Base-by-base conservation (phyloP, 2,113 vertebrate species). In the Protomyctophum bolini region DNA sequence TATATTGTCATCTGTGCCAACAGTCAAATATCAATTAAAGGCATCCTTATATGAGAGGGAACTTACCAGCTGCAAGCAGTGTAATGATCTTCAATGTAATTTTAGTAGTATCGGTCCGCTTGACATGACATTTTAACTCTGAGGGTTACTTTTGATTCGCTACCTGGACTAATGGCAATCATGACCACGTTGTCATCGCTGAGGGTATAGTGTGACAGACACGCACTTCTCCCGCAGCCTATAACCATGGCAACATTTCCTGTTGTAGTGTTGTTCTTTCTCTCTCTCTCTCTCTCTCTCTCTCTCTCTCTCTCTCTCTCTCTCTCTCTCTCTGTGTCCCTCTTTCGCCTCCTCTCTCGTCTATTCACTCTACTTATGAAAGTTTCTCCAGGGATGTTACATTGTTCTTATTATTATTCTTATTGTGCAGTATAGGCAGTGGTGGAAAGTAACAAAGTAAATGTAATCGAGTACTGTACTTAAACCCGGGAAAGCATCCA, bases 171-270 rank as follows among this genome's bases (percentile, higher is more conserved):
- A 9, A 9, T 33, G 15, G 45, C 10, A 7, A 56, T 59, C 47
- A 6, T 12, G 10, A 12, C 45, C 15, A 45, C 70, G 2, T 56
- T 55, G 65, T 4, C 46, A 48, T 4, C 49, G 54, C 3, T 58
- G 75, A 70, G 82, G 76, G 50, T 65, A 74, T 65, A 74, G 68
- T 79, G 21, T 76, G 74, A 83, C 77, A 74, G 3, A 57, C 65
- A 87, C 66, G 70, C 68, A 48, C 66, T 83, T 86, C 56, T 0
- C 66, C 70, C 79, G 49, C 85, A 77, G 70, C 64, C 65, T 45
- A 89, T 89, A 82, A 85, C 91, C 76, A 90, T 91, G 65, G 83
- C 83, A 77, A 89, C 84, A 93, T 91, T 93, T 93, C 92, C 92
- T 93, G 90, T 89, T 63, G 58, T 74, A 59, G 11, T 68, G 66